Conservation (phyloP, 2,113 vertebrate genomes). For the Rhabdomys dilectus region DNA sequence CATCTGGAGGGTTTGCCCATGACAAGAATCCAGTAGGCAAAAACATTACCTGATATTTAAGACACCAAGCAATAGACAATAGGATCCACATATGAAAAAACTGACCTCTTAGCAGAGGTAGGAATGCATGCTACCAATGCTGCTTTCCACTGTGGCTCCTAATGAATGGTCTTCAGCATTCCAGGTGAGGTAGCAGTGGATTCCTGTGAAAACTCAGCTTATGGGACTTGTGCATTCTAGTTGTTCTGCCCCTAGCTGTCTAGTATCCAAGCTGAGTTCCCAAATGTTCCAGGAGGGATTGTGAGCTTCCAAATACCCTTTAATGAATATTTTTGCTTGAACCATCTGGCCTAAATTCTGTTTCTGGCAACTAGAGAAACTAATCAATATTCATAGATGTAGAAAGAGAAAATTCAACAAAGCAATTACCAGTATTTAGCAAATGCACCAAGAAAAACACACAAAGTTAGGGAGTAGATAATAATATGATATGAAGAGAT, state of each 20-base stretch:
- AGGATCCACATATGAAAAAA: neutral
- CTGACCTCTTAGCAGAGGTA: neutral
- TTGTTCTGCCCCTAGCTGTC: neutral
- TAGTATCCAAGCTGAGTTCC: neutral
- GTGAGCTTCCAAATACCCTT: neutral
- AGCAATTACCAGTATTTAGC: neutral
- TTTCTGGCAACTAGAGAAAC: neutral
- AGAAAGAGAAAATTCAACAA: conserved; percentile 13
- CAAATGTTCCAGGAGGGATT: neutral
- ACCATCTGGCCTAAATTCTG: neutral
- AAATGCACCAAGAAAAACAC: conserved; percentile 6
- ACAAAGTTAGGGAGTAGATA: neutral
- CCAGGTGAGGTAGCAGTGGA: accelerated
- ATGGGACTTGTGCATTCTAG: neutral
- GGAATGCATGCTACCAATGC: neutral
- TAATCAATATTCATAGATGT: neutral
- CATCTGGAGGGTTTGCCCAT: neutral
- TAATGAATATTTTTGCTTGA: neutral
- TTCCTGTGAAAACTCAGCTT: neutral
- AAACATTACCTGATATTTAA: neutral
- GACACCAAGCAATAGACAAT: neutral
- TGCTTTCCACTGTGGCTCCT: too few relatives aligned
- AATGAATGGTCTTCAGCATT: neutral
- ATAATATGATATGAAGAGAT: neutral
- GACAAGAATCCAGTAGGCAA: neutral